Percentiles rank a stretch among this genome's conserved stretches.
phyloP scores from a whole-genome alignment of 2,113 vertebrate species.

The Acanthisitta chloris region DNA sequence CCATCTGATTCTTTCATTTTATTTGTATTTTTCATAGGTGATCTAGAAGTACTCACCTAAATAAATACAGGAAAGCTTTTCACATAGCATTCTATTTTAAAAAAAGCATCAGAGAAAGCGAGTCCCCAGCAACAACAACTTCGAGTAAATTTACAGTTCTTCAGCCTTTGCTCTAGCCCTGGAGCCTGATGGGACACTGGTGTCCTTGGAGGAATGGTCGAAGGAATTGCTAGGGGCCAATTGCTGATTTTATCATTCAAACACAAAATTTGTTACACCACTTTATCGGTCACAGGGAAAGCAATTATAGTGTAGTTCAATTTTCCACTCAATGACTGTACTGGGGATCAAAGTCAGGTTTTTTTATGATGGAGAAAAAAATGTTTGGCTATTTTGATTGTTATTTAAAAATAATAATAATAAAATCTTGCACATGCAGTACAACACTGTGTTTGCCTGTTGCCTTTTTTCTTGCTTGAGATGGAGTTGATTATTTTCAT shows the following conservation, averaged over 20 bases:
- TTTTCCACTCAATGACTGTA: conserved; percentile 87
- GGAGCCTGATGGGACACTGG: conserved; percentile 79
- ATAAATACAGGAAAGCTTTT: not conserved
- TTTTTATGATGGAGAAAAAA: conserved; percentile 76
- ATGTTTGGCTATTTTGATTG: conserved; percentile 75
- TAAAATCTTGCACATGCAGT: conserved; percentile 18
- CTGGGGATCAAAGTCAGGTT: conserved; percentile 86
- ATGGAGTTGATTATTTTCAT: conserved; percentile 53
- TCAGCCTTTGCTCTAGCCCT: conserved; percentile 74
- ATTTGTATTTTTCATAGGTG: not conserved
- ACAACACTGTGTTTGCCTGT: not conserved
- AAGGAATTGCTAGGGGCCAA: conserved; percentile 83
- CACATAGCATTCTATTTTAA: conserved; percentile 15
- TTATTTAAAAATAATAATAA: conserved; percentile 75
- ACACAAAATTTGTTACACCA: conserved; percentile 89
- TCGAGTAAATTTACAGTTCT: conserved; percentile 80
- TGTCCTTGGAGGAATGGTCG: conserved; percentile 87
- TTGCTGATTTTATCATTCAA: conserved; percentile 90
- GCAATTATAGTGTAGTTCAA: conserved; percentile 90
- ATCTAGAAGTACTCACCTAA: conserved; percentile 54
- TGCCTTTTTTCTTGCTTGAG: conserved; percentile 16
- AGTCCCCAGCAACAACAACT: conserved; percentile 65
- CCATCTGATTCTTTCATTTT: conserved; percentile 3
- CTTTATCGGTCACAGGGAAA: conserved; percentile 89
- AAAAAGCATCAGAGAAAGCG: not conserved